These are phyloP conservation scores for Crotophaga sulcirostris DNA, from an alignment of 2,113 vertebrate genomes.

Conservation along the genomic window DNA sequence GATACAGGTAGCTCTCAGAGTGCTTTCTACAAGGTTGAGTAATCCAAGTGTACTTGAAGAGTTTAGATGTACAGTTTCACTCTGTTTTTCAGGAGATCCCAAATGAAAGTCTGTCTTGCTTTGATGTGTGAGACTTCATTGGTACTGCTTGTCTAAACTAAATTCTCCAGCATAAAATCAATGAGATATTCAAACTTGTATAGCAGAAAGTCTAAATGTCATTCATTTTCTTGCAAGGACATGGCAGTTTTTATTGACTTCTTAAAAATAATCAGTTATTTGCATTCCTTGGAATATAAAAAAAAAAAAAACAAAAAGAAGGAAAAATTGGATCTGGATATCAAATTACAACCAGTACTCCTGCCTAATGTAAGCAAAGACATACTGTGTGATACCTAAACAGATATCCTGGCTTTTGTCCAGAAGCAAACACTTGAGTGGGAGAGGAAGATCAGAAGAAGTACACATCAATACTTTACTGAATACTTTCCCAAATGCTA, in stretches of 20 bases:
- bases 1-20: not conserved
- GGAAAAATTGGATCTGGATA: not conserved
- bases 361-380: not conserved
- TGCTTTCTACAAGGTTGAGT: not conserved
- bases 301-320: not conserved
- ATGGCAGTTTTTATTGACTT: constrained; percentile 11
- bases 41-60: not conserved
- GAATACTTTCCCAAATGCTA: not conserved
- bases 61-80: not conserved
- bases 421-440: rapidly evolving
- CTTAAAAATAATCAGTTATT: not conserved
- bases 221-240: constrained; percentile 23
- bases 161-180: constrained; percentile 32
- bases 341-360: not conserved
- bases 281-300: not conserved
- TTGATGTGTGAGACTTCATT: not conserved
- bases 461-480: not conserved
- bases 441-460: not conserved
- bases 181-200: constrained; percentile 8
- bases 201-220: not conserved
- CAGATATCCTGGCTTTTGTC: not conserved
- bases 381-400: not conserved
- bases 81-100: not conserved
- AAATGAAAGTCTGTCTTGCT: not conserved
- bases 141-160: not conserved